Base-by-base conservation (phyloP, 2,888 invertebrate species). In the Tanaodytes sp. region DNA sequence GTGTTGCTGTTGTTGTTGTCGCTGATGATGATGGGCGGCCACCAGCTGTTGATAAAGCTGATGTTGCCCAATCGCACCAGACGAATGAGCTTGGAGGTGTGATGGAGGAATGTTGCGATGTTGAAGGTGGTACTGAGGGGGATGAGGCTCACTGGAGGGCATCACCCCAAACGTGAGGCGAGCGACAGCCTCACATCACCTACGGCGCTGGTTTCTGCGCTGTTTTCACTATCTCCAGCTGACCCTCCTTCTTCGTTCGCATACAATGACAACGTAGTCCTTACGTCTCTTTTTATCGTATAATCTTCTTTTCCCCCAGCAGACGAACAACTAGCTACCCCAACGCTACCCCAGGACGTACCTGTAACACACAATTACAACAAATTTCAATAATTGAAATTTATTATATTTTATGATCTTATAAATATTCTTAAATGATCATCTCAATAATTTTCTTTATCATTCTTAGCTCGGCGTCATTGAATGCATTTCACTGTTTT, bases 71-170 rank as follows among this genome's bases (percentile, higher is more conserved):
- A 82, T 80, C 72, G 78, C 80, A 76, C 73, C 76, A 73, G 81
- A 78, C 75, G 83, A 75, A 65, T 80, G 79, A 55, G 80, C 79
- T 69, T 82, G 82, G 59, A 82, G 76, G 73, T 82, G 82, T 74
- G 83, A 79, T 59, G 82, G 81, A 77, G 82, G 82, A 80, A 83
- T 82, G 79, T 80, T 82, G 79, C 79, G 82, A 75, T 83, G 82
- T 74, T 82, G 83, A 77, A 82, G 83, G 78, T 83, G 83, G 82
- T 83, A 83, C 78, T 82, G 82, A 76, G 83, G 79, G 82, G 83
- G 82, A 82, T 83, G 83, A 78, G 83, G 82, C 82, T 83, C 83
- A 83, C 83, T 83, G 83, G 83, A 83, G 83, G 83, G 83, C 83
- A 83, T 83, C 82, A 83, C 83, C 83, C 83, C 83, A 82, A 80